Evolutionary conservation across 2,888 invertebrate genomes (phyloP).

Genomic region (Torymus texanus): DNA sequence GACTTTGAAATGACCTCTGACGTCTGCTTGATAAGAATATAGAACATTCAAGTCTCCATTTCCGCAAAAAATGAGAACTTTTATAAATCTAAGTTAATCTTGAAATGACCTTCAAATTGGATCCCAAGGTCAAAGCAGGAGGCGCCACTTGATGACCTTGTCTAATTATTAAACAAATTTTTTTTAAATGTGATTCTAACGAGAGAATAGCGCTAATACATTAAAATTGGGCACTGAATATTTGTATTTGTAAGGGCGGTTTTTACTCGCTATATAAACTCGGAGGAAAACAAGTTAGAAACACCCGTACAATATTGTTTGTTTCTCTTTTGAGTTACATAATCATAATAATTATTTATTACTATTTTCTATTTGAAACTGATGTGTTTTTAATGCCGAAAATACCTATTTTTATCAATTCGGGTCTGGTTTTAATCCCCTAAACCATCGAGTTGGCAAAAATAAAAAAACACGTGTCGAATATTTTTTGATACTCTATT

Average conservation of each 20-base stretch:
- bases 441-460: too few relatives aligned
- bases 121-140: not conserved
- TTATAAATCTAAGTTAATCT: not conserved
- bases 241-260: not conserved
- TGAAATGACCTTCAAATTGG: not conserved
- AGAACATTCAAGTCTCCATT: not conserved
- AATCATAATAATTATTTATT: not conserved
- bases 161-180: too few relatives aligned
- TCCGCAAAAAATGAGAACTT: not conserved
- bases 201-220: not conserved
- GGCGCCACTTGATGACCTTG: too few relatives aligned
- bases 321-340: not conserved
- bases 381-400: too few relatives aligned
- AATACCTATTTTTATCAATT: too few relatives aligned
- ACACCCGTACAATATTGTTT: not conserved
- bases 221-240: not conserved
- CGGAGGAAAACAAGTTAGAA: not conserved
- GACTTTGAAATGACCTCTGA: not conserved
- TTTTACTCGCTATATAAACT: not conserved
- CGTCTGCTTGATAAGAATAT: not conserved
- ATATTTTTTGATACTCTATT: too few relatives aligned
- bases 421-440: too few relatives aligned
- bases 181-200: too few relatives aligned
- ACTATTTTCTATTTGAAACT: too few relatives aligned
- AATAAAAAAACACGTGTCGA: too few relatives aligned